phyloP scores from a whole-genome alignment of 2,797 vertebrate genomes.

The Myotis daubentonii region DNA sequence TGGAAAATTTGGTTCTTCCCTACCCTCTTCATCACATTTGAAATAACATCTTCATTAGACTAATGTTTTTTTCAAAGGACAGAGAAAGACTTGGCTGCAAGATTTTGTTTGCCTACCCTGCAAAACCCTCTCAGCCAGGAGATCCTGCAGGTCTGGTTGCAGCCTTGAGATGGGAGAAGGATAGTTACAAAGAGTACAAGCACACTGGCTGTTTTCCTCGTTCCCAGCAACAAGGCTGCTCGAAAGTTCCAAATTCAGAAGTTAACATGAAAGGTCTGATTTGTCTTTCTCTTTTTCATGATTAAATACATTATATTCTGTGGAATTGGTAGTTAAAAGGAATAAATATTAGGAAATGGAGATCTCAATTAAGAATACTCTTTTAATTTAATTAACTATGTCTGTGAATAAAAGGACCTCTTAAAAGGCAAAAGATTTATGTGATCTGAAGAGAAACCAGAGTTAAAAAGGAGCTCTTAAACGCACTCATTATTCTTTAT shows the following conservation, averaged over 20 bases:
- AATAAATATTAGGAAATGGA: conserved; percentile 29
- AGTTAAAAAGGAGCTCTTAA: conserved; percentile 2
- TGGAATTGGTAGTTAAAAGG: not conserved
- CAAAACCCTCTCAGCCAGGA: not conserved
- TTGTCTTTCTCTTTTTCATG: not conserved
- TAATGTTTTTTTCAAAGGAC: not conserved
- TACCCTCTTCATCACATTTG: not conserved
- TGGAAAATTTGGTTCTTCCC: not conserved
- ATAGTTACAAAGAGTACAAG: not conserved
- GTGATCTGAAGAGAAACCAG: not conserved
- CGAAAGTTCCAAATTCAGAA: not conserved
- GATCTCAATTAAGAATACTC: conserved; percentile 7
- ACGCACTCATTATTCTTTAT: conserved; percentile 9
- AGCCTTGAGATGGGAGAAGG: not conserved
- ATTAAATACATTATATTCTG: not conserved
- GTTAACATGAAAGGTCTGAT: not conserved
- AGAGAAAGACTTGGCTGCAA: not conserved
- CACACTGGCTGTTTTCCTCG: not conserved
- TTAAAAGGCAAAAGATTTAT: not conserved
- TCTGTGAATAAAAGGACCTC: not conserved
- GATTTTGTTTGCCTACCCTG: not conserved
- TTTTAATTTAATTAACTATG: conserved; percentile 35
- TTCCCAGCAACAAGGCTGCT: not conserved
- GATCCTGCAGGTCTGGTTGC: not conserved
- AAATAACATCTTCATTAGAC: not conserved